Percentiles rank a stretch among this genome's conserved stretches.
These are phyloP conservation scores for Acanthosoma haemorrhoidale DNA, from an alignment of 2,888 invertebrate genomes.

Conservation along the genomic window DNA sequence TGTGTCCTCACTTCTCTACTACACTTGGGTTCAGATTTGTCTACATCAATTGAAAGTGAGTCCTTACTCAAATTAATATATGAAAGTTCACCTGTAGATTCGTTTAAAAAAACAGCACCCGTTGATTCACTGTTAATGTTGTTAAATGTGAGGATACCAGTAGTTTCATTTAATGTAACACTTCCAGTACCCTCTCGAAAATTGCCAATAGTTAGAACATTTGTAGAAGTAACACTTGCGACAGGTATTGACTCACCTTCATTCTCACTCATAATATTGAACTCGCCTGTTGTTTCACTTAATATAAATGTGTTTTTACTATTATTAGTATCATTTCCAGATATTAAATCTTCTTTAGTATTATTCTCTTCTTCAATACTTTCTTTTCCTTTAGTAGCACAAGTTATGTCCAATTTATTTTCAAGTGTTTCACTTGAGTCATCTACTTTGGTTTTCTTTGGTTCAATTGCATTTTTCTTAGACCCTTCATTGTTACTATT, in stretches of 20 bases:
- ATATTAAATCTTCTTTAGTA: neutral
- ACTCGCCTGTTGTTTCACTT: conserved; percentile 31
- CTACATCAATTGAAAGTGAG: conserved; percentile 16
- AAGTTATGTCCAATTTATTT: neutral
- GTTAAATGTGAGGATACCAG: conserved; percentile 35
- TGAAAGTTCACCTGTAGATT: conserved; percentile 37
- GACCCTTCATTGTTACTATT: neutral
- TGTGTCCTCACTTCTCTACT: neutral
- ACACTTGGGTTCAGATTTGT: neutral
- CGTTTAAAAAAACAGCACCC: conserved; percentile 36
- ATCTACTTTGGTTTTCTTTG: neutral
- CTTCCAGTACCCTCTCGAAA: conserved; percentile 34
- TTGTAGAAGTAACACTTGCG: conserved; percentile 29
- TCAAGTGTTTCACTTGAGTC: too few species aligned
- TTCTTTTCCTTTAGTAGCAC: neutral
- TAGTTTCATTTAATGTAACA: conserved; percentile 36
- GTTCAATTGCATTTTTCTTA: neutral
- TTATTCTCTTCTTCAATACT: neutral
- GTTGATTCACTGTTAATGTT: conserved; percentile 37
- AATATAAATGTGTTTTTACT: conserved; percentile 16
- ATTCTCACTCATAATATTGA: conserved; percentile 24
- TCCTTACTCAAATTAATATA: conserved; percentile 34
- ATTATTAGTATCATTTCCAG: neutral
- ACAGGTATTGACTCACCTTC: conserved; percentile 29
- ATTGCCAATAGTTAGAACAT: conserved; percentile 30